Base-by-base conservation (phyloP, 2,113 vertebrate genomes). In the Bothrops jararaca region DNA sequence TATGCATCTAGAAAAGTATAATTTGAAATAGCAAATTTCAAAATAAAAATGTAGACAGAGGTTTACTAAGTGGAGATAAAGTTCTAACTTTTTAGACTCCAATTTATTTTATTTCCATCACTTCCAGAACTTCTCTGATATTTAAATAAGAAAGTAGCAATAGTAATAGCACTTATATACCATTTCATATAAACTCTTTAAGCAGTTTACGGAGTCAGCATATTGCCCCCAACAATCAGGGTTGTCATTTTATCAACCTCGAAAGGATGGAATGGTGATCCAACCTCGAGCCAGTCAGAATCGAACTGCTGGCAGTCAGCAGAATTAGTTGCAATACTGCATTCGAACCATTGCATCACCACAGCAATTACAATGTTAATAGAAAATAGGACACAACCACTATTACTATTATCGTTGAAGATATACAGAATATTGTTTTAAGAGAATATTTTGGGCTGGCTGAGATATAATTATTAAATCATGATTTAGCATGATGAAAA, bases 1-100 rank as follows among this genome's bases (percentile, higher is more conserved):
- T 42, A 5, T 6, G 11, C 85, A 88, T n/a, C 87, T 69, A 7
- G 0, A 2, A 22, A 1, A 0, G 0, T 34, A 11, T 0, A 3
- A 6, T 74, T n/a, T 5, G 7, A 24, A 90, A 20, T 0, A 1
- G 52, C 69, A 39, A 80, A 50, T 0, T 54, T 15, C 54, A 15
- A 69, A 64, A 34, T 86, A 5, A 1, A 74, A 18, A 8, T 42
- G 58, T 15, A 39, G 92, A 0, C 0, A 85, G 1, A 18, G 0
- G 29, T 12, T 93, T 52, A 5, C 15, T 69, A 89, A 74, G 89
- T 18, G 7, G 80, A n/a, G 11, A n/a, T 48, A 18, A 57, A 10
- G 29, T 93, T 86, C 34, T 89, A 39, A 88, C 39, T 52, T 50
- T 87, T 69, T 42, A 48, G 52, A 58, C 1, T 22, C 18, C 60